Conservation (phyloP, 2,797 vertebrate species). For the Lagodon rhomboides region DNA sequence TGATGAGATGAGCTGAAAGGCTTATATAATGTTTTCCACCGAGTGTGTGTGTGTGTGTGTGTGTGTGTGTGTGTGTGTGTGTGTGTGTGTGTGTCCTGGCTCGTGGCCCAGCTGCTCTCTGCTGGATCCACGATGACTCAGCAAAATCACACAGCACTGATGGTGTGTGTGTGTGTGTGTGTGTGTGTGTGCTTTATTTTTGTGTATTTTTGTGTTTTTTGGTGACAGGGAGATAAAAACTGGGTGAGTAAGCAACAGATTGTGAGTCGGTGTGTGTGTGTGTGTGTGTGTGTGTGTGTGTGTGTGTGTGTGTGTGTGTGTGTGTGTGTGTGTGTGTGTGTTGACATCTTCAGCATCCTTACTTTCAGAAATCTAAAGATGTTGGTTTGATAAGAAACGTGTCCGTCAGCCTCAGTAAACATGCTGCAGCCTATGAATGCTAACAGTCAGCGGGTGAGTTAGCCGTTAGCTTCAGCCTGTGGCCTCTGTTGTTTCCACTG, state of each 20-base stretch:
- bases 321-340: slow-evolving; percentile 20
- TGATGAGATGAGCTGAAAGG: slow-evolving; percentile 33
- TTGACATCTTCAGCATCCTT: slow-evolving; percentile 23
- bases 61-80: slow-evolving; percentile 30
- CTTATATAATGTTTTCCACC: slow-evolving; percentile 56
- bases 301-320: slow-evolving; percentile 7
- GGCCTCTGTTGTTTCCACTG: too few relatives aligned
- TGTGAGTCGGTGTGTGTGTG: slow-evolving; percentile 26
- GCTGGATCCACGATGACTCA: slow-evolving; percentile 63
- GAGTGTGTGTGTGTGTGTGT: slow-evolving; percentile 10
- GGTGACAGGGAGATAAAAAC: slow-evolving; percentile 49
- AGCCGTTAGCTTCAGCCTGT: too few relatives aligned
- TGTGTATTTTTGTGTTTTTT: slow-evolving; percentile 24
- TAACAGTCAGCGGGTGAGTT: too few relatives aligned
- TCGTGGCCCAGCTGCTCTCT: slow-evolving; percentile 42
- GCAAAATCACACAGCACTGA: slow-evolving; percentile 55
- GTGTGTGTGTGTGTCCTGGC: slow-evolving; percentile 50
- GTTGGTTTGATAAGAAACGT: slow-evolving; percentile 25
- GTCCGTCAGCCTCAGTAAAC: not conserved
- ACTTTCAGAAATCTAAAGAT: not conserved
- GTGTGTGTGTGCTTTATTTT: not conserved
- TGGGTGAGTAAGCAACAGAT: slow-evolving; percentile 63
- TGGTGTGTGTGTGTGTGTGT: slow-evolving; percentile 17
- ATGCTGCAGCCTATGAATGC: too few relatives aligned
- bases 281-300: slow-evolving; percentile 32